These are phyloP conservation scores for Camponotus vicinus DNA, from an alignment of 1,140 invertebrate genomes.

Conservation along the genomic window DNA sequence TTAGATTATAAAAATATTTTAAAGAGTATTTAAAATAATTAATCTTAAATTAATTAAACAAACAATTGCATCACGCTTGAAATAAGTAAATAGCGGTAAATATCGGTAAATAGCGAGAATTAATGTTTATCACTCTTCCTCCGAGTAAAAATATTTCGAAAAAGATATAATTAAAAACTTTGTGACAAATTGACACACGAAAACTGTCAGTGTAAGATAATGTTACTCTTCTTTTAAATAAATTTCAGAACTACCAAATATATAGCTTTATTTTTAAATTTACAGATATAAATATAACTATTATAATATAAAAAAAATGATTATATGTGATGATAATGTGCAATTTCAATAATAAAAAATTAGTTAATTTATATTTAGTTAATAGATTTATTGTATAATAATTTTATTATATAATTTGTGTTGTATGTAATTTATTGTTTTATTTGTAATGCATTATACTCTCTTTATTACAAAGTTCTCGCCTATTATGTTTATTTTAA, in stretches of 20 bases:
- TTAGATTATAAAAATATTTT: background rate
- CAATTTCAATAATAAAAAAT: too few species aligned
- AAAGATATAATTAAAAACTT: conserved; percentile 64
- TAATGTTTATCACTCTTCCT: background rate
- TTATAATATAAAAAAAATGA: background rate
- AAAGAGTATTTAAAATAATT: background rate
- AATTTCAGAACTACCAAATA: background rate
- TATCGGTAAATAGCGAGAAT: conserved; percentile 14
- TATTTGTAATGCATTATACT: too few species aligned
- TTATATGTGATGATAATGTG: background rate
- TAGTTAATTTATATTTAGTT: too few species aligned
- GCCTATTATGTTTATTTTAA: background rate
- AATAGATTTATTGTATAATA: too few species aligned
- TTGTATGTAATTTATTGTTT: too few species aligned
- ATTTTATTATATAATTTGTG: too few species aligned
- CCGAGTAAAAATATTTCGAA: background rate
- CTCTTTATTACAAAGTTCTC: background rate
- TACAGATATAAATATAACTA: background rate
- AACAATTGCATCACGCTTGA: background rate
- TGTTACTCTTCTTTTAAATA: background rate
- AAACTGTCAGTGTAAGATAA: conserved; percentile 5
- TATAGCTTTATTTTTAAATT: background rate
- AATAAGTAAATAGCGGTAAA: too few species aligned
- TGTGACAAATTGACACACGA: background rate
- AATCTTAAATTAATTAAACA: conserved; percentile 30